phyloP scores from a whole-genome alignment of 53 echinoderm and acorn worm genomes.

The Crossaster papposus region DNA sequence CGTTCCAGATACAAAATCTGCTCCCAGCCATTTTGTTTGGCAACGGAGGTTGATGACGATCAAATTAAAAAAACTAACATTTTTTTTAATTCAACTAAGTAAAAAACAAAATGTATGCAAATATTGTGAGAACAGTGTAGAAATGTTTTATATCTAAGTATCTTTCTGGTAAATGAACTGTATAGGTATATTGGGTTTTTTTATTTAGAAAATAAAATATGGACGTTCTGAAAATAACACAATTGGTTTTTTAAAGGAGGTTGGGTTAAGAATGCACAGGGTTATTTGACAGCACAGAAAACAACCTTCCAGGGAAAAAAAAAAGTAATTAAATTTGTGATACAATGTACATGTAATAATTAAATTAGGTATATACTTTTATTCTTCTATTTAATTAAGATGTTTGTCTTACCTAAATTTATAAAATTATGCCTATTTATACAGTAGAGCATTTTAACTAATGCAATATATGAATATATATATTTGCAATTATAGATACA shows the following conservation, averaged over 20 bases:
- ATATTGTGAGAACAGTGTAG: not conserved
- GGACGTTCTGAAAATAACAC: not conserved
- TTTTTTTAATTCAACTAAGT: too few species aligned
- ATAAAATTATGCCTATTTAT: slow-evolving; percentile 24
- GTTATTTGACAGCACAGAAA: not conserved
- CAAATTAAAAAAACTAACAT: too few species aligned
- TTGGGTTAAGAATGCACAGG: not conserved
- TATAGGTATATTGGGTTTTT: not conserved
- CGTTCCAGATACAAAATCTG: slow-evolving; percentile 33
- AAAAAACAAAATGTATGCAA: not conserved
- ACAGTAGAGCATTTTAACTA: not conserved
- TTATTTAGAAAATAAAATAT: not conserved
- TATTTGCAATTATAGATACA: not conserved
- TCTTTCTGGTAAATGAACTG: not conserved
- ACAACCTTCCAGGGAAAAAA: not conserved
- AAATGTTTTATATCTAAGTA: slow-evolving; percentile 48
- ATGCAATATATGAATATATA: not conserved
- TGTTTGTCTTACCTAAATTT: not conserved
- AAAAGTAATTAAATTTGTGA: not conserved
- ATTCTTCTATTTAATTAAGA: slow-evolving; percentile 20
- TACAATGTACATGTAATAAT: not conserved
- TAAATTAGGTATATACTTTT: slow-evolving; percentile 3
- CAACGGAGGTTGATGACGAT: not conserved
- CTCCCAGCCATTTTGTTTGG: slow-evolving; percentile 14
- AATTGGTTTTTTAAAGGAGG: not conserved